Evolutionary conservation across 1,140 invertebrate genomes (phyloP).

Genomic region (Temnothorax longispinosus): DNA sequence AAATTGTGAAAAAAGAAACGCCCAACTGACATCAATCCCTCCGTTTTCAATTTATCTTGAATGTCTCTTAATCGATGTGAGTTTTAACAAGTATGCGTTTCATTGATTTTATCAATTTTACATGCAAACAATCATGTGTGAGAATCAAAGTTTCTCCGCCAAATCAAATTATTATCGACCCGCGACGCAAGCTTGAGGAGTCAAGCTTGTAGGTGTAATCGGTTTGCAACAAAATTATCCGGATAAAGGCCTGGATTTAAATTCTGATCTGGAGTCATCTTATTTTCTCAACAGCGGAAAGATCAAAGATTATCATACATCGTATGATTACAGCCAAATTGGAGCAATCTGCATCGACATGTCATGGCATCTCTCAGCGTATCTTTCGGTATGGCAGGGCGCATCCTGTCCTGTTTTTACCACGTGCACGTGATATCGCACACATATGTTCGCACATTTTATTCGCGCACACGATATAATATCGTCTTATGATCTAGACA

Average conservation of each 20-base stretch:
- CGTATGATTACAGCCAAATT: not conserved
- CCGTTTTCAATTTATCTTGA: not conserved
- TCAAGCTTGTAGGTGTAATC: not conserved
- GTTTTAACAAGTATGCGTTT: not conserved
- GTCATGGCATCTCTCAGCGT: not conserved
- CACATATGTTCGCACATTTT: not conserved
- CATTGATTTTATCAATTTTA: not conserved
- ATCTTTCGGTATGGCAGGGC: not conserved
- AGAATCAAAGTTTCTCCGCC: not conserved
- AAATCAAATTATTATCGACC: not conserved
- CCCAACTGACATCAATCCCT: not conserved
- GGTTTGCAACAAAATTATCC: not conserved
- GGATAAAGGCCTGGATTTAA: not conserved
- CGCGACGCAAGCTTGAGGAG: not conserved
- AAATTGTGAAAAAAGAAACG: slow-evolving; percentile 4
- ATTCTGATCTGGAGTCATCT: not conserved
- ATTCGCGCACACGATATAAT: slow-evolving; percentile 46
- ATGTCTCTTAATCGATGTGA: not conserved
- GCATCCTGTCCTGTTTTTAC: not conserved
- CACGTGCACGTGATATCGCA: slow-evolving; percentile 19
- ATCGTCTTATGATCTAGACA: slow-evolving; percentile 48
- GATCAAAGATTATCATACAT: not conserved
- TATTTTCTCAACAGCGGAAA: not conserved
- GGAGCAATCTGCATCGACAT: not conserved
- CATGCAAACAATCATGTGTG: not conserved